A percentile compares a stretch with the other conserved stretches of the same genome.
Conservation (phyloP, 1,140 invertebrate genomes). For the Rhyacophila brunnea region DNA sequence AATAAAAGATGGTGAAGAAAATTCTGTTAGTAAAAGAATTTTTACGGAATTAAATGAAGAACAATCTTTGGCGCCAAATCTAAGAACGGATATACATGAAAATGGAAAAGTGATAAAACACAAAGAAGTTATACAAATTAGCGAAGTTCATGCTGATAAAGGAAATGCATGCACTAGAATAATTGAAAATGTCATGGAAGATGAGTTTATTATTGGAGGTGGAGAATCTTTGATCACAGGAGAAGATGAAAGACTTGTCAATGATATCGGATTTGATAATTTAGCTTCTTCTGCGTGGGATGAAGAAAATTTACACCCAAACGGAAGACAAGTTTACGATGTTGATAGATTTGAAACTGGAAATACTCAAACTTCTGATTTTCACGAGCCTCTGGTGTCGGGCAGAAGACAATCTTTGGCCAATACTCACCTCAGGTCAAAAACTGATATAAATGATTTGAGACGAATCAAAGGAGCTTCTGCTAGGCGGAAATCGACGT, state of each 20-base stretch:
- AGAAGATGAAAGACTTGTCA: too few relatives aligned
- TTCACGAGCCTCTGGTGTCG: neutral
- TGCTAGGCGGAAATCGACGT: constrained; percentile 13
- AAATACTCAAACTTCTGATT: neutral
- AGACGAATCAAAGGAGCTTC: neutral
- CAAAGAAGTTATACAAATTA: neutral
- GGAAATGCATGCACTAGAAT: too few relatives aligned
- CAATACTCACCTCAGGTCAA: neutral
- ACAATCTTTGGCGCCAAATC: neutral
- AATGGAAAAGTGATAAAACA: too few relatives aligned
- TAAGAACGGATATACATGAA: neutral
- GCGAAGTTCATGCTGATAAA: neutral
- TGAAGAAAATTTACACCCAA: neutral
- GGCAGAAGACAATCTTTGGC: constrained; percentile 12
- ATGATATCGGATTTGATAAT: constrained; percentile 1
- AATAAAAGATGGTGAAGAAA: too few relatives aligned
- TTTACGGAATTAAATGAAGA: neutral
- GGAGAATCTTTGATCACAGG: too few relatives aligned
- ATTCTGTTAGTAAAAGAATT: neutral
- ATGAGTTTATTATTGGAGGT: too few relatives aligned
- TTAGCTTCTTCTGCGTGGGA: neutral
- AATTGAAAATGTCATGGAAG: too few relatives aligned
- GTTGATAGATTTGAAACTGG: neutral
- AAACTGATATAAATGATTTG: neutral
- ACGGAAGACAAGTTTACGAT: neutral